Evolutionary conservation across 2,113 vertebrate genomes (phyloP).

Genomic region (Oryzias celebensis): DNA sequence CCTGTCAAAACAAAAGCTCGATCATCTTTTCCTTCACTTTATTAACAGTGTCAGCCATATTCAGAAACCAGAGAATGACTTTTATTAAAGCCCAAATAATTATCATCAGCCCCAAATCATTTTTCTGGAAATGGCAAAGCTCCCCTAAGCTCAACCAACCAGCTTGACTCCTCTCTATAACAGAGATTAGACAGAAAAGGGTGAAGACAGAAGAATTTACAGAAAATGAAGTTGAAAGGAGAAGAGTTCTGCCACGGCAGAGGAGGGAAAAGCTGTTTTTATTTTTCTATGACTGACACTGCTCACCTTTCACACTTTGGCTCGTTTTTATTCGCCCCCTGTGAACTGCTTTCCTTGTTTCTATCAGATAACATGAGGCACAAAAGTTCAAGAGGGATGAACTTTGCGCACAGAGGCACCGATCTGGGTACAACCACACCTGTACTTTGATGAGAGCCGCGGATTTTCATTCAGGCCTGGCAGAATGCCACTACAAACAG

Average conservation of each 20-base stretch:
- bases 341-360: not conserved
- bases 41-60: slow-evolving; percentile 69
- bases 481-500: not conserved
- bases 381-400: slow-evolving; percentile 27
- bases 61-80: slow-evolving; percentile 70
- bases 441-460: slow-evolving; percentile 22
- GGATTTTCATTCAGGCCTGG: slow-evolving; percentile 4
- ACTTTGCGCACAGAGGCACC: slow-evolving; percentile 13
- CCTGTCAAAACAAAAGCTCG: slow-evolving; percentile 75
- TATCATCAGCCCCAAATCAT: slow-evolving; percentile 66
- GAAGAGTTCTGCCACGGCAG: slow-evolving; percentile 1
- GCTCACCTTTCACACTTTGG: not conserved
- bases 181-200: slow-evolving; percentile 56
- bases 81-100: slow-evolving; percentile 75
- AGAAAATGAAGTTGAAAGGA: slow-evolving; percentile 28
- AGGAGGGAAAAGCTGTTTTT: slow-evolving; percentile 1
- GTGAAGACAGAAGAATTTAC: slow-evolving; percentile 35
- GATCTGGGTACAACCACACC: slow-evolving; percentile 19
- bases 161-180: slow-evolving; percentile 66
- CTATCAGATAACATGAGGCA: slow-evolving; percentile 6
- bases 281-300: slow-evolving; percentile 7
- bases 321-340: not conserved
- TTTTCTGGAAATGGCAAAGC: slow-evolving; percentile 65
- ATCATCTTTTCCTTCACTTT: slow-evolving; percentile 66
- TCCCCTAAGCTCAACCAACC: slow-evolving; percentile 34